phyloP scores from a whole-genome alignment of 2,113 vertebrate species.

The Sisor rabdophorus region DNA sequence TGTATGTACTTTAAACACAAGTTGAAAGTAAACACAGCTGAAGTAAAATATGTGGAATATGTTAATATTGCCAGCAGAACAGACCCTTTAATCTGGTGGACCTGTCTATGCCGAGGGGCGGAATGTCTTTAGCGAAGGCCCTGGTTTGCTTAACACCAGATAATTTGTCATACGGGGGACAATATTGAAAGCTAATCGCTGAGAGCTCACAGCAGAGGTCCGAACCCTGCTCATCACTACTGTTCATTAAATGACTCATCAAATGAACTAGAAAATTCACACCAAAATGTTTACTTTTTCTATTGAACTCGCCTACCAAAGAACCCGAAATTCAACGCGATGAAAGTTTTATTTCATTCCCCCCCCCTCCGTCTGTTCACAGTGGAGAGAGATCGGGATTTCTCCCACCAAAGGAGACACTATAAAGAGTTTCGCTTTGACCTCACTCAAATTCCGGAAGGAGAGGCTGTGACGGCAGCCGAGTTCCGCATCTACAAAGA shows the following conservation, averaged over 20 bases:
- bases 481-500: constrained; percentile 98
- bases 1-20: neutral
- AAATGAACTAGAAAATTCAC: constrained; percentile 69
- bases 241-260: constrained; percentile 70
- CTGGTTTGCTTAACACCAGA: constrained; percentile 85
- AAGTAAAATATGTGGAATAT: constrained; percentile 34
- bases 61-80: constrained; percentile 32
- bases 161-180: constrained; percentile 75
- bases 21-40: neutral
- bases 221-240: constrained; percentile 69
- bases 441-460: constrained; percentile 93
- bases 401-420: constrained; percentile 94
- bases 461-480: constrained; percentile 92
- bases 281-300: constrained; percentile 67
- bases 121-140: constrained; percentile 75
- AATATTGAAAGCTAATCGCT: constrained; percentile 60
- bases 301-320: neutral
- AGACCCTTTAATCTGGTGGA: constrained; percentile 59
- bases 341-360: neutral
- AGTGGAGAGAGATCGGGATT: constrained; percentile 98
- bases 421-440: constrained; percentile 98
- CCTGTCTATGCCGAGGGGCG: constrained; percentile 65
- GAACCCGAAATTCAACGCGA: neutral
- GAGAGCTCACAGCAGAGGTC: constrained; percentile 68
- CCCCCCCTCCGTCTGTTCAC: constrained; percentile 47